phyloP scores from a whole-genome alignment of 2,888 invertebrate genomes.

The Pandemis corylana region DNA sequence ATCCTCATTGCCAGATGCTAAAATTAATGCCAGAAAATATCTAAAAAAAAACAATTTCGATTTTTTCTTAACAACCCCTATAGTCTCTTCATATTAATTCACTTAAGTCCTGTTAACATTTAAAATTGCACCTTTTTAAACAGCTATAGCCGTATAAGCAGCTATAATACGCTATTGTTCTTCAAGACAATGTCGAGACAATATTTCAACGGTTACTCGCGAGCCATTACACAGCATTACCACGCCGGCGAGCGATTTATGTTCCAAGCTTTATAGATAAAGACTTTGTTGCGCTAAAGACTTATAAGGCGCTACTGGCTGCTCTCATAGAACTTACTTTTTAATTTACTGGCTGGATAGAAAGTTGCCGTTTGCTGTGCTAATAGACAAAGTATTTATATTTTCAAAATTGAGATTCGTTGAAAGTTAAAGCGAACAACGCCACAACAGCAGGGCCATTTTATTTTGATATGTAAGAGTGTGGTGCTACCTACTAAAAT shows the following conservation, averaged over 20 bases:
- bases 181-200: slow-evolving; percentile 48
- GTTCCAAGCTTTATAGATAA: slow-evolving; percentile 45
- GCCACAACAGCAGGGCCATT: no score
- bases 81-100: no score
- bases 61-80: no score
- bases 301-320: slow-evolving; percentile 16
- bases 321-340: slow-evolving; percentile 4
- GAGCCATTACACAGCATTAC: slow-evolving; percentile 68
- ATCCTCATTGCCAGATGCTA: no score
- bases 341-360: background rate
- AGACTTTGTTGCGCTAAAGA: slow-evolving; percentile 43
- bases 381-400: no score
- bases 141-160: background rate
- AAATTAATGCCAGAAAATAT: no score
- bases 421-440: no score
- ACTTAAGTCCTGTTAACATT: background rate
- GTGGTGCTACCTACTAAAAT: no score
- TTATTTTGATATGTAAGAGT: no score
- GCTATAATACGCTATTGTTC: slow-evolving; percentile 12
- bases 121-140: background rate
- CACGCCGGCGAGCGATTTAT: slow-evolving; percentile 44
- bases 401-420: no score
- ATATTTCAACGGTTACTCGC: slow-evolving; percentile 69
- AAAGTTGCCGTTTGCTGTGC: background rate
- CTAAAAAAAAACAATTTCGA: no score